Conservation (phyloP, 1,140 invertebrate species). For the Plodia interpunctella region DNA sequence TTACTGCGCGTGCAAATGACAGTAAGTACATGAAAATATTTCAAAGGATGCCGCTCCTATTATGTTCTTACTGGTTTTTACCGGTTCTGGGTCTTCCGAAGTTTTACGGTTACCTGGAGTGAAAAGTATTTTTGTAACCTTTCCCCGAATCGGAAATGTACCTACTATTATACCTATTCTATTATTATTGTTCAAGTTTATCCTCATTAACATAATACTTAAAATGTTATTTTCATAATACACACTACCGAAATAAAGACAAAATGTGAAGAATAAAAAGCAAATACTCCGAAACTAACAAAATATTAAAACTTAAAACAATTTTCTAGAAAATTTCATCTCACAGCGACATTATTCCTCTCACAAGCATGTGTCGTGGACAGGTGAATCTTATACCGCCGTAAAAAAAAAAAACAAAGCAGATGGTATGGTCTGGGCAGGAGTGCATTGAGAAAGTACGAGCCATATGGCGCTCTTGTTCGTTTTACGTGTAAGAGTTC, state of each 20-base stretch:
- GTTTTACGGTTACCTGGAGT: not conserved
- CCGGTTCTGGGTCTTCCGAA: too few relatives aligned
- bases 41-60: not conserved
- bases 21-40: not conserved
- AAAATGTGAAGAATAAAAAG: too few relatives aligned
- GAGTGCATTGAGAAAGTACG: not conserved
- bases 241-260: too few relatives aligned
- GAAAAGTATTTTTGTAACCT: not conserved
- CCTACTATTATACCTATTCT: too few relatives aligned
- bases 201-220: too few relatives aligned
- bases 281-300: too few relatives aligned
- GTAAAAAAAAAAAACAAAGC: not conserved
- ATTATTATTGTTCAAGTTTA: not conserved
- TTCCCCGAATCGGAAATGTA: not conserved
- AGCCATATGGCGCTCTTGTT: not conserved
- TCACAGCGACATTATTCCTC: not conserved
- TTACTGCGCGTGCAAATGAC: not conserved
- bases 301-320: not conserved
- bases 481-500: not conserved
- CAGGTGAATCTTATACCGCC: not conserved
- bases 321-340: not conserved
- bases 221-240: too few relatives aligned
- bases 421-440: not conserved
- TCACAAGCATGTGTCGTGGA: not conserved
- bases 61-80: conserved; percentile 4